A percentile compares a stretch with the other conserved stretches of the same genome.
These are phyloP conservation scores for Protobothrops mucrosquamatus DNA, from an alignment of 2,113 vertebrate species.

Conservation along the genomic window DNA sequence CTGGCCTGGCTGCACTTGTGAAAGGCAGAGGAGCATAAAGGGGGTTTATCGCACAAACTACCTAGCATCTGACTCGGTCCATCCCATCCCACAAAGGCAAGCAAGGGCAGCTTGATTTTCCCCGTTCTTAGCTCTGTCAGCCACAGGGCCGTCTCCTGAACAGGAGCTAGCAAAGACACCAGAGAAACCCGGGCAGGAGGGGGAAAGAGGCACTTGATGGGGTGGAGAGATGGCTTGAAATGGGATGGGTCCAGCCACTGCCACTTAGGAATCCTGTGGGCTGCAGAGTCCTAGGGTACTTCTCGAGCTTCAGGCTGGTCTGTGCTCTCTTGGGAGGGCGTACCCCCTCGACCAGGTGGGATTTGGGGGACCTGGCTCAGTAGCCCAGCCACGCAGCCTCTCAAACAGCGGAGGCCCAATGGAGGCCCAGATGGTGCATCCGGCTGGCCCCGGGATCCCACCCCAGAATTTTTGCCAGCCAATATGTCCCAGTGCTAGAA, in stretches of 20 bases:
- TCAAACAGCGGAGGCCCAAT: background rate
- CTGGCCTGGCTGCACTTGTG: background rate
- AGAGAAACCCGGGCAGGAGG: background rate
- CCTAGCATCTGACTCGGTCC: background rate
- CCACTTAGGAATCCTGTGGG: background rate
- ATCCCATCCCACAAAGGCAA: background rate
- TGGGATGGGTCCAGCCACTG: background rate
- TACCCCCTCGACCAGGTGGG: background rate
- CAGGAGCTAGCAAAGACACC: background rate
- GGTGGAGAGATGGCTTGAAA: background rate
- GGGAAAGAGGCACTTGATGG: background rate
- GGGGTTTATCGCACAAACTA: background rate
- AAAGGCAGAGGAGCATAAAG: too few species aligned
- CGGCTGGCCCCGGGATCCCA: background rate
- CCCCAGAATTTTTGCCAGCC: rapidly evolving
- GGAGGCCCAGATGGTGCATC: background rate
- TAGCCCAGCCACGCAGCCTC: background rate
- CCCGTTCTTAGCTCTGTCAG: background rate
- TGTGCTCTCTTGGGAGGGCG: background rate
- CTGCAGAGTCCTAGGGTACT: background rate
- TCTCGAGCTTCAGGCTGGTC: background rate
- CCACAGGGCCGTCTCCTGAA: background rate
- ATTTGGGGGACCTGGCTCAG: background rate
- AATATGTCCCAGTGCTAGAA: too few species aligned
- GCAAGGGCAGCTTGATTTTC: background rate